phyloP scores from a whole-genome alignment of 2,113 vertebrate species.

The Anguilla japonica region DNA sequence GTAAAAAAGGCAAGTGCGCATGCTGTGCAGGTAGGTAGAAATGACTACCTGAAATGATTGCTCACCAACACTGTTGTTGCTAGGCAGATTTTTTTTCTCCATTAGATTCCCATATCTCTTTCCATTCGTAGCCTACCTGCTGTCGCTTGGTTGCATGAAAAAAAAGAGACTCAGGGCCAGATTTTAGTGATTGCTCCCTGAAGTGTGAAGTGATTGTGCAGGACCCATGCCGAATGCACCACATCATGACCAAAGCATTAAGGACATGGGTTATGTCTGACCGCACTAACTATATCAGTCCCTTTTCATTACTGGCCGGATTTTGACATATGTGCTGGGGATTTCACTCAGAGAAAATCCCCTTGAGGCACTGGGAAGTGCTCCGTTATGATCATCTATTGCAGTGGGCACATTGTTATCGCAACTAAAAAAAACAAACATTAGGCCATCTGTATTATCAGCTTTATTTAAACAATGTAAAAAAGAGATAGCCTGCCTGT shows the following conservation, averaged over 20 bases:
- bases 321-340: conserved; percentile 40
- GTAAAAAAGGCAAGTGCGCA: background rate
- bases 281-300: conserved; percentile 51
- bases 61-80: conserved; percentile 19
- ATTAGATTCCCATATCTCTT: conserved; percentile 29
- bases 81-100: conserved; percentile 37
- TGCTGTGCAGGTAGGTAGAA: background rate
- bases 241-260: conserved; percentile 25
- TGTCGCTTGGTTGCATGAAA: conserved; percentile 46
- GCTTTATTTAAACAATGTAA: conserved; percentile 21
- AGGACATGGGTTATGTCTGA: conserved; percentile 52
- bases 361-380: background rate
- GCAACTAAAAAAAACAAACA: conserved; percentile 48
- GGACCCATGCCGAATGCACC: conserved; percentile 44
- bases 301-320: conserved; percentile 36
- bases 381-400: background rate
- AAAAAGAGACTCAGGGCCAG: conserved; percentile 47
- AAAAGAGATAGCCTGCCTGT: background rate
- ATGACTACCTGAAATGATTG: background rate
- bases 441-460: conserved; percentile 35
- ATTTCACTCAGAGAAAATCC: conserved; percentile 4
- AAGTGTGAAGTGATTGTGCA: conserved; percentile 56
- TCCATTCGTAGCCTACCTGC: conserved; percentile 41
- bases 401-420: conserved; percentile 49
- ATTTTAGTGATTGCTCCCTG: conserved; percentile 64